These are phyloP conservation scores for Pristionchus fissidentatus DNA, from an alignment of 2,888 invertebrate genomes.

Conservation along the genomic window DNA sequence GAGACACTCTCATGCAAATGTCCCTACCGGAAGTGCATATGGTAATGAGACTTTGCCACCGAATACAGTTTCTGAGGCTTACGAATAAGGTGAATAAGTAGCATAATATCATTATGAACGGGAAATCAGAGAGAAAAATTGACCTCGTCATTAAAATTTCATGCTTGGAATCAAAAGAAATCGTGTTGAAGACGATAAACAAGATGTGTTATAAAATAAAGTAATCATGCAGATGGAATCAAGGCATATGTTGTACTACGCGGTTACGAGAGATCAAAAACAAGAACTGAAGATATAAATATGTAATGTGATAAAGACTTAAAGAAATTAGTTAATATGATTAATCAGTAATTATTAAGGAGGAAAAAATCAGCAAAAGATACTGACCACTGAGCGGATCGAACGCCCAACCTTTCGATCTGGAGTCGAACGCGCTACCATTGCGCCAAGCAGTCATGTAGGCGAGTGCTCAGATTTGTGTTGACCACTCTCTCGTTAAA, in stretches of 20 bases:
- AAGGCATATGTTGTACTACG: not conserved
- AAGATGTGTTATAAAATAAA: no score
- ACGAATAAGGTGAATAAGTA: not conserved
- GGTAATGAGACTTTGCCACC: not conserved
- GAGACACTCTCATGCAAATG: slow-evolving; percentile 11
- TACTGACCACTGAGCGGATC: slow-evolving; percentile 49
- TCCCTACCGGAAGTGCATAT: not conserved
- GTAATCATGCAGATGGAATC: no score
- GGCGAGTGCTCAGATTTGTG: not conserved
- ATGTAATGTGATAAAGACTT: not conserved
- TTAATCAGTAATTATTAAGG: not conserved
- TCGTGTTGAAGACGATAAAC: not conserved
- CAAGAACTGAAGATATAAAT: no score
- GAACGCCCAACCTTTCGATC: slow-evolving; percentile 51
- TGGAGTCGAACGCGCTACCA: slow-evolving; percentile 51
- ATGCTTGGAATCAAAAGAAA: not conserved
- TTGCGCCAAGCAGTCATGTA: slow-evolving; percentile 49
- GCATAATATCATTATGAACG: no score
- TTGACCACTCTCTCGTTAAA: not conserved
- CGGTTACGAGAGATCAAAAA: not conserved
- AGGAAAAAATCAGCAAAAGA: slow-evolving; percentile 1
- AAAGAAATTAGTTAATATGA: not conserved
- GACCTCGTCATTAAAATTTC: not conserved
- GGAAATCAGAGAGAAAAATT: not conserved
- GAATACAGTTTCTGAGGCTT: not conserved